A percentile compares a stretch with the other conserved stretches of the same genome.
Conservation (phyloP, 2,888 invertebrate genomes). For the Clusia tigrina region DNA sequence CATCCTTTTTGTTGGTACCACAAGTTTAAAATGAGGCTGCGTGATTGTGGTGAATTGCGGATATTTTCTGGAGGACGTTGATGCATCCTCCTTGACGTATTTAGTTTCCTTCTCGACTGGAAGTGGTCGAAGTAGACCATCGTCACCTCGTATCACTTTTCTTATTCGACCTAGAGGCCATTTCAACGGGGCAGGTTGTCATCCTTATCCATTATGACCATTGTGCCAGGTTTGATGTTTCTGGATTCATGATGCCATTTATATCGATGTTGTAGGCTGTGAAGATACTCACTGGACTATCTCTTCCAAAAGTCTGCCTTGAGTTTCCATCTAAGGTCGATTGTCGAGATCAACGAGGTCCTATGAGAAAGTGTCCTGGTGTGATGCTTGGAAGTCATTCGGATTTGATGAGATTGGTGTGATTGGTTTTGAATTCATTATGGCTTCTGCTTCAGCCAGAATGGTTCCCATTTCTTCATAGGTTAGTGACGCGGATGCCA, state of each 20-base stretch:
- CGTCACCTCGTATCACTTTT: conserved; percentile 11
- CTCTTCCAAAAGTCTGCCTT: conserved; percentile 17
- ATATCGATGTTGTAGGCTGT: conserved; percentile 16
- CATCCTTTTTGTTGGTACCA: too few species aligned
- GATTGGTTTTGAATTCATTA: conserved; percentile 20
- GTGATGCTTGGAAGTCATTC: conserved; percentile 24
- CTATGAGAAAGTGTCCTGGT: conserved; percentile 10
- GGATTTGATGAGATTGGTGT: conserved; percentile 25
- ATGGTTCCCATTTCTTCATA: conserved; percentile 7
- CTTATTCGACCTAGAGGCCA: conserved; percentile 23
- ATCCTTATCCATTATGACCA: conserved; percentile 20
- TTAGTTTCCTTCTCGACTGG: too few species aligned
- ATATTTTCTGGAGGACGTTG: too few species aligned
- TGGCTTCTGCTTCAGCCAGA: conserved; percentile 20
- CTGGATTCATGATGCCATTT: conserved; percentile 20
- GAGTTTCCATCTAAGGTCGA: conserved; percentile 3
- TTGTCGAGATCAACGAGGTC: conserved; percentile 15
- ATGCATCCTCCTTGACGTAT: too few species aligned
- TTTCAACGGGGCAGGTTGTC: conserved; percentile 23
- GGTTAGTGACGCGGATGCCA: conserved; percentile 4
- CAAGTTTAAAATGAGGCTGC: too few species aligned
- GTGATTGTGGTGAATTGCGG: too few species aligned
- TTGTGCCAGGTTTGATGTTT: conserved; percentile 12
- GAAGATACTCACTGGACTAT: conserved; percentile 19
- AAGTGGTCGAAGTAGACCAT: conserved; percentile 19